A percentile compares a stretch with the other conserved stretches of the same genome.
These are phyloP conservation scores for Dufourea novaeangliae DNA, from an alignment of 1,140 invertebrate genomes.

Conservation along the genomic window DNA sequence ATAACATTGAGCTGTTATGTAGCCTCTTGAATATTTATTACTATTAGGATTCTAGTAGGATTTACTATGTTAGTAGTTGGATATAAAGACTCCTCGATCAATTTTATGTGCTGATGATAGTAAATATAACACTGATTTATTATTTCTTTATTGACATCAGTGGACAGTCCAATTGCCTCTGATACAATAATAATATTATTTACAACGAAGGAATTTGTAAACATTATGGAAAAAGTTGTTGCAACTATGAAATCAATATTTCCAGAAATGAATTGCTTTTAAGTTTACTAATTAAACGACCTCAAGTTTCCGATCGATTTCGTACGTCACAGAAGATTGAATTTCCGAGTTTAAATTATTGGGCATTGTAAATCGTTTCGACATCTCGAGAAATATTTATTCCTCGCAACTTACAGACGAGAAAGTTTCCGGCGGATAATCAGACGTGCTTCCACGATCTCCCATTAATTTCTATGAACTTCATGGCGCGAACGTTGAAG, in stretches of 20 bases:
- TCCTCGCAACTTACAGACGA: not conserved
- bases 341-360: conserved; percentile 7
- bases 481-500: not conserved
- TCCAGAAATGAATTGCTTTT: not conserved
- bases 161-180: too few species aligned
- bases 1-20: too few species aligned
- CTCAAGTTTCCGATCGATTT: not conserved
- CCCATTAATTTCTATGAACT: conserved; percentile 11
- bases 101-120: too few species aligned
- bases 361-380: not conserved
- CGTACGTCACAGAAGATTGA: not conserved
- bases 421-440: conserved; percentile 2
- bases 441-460: not conserved
- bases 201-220: too few species aligned
- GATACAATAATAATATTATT: too few species aligned
- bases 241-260: not conserved
- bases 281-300: not conserved
- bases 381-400: not conserved
- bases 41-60: too few species aligned
- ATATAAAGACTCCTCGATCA: too few species aligned
- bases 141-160: too few species aligned
- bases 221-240: too few species aligned
- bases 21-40: too few species aligned
- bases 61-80: too few species aligned
- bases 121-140: too few species aligned